Evolutionary conservation across 2,113 vertebrate genomes (phyloP).

Genomic region (Astatotilapia flaviijosephi): DNA sequence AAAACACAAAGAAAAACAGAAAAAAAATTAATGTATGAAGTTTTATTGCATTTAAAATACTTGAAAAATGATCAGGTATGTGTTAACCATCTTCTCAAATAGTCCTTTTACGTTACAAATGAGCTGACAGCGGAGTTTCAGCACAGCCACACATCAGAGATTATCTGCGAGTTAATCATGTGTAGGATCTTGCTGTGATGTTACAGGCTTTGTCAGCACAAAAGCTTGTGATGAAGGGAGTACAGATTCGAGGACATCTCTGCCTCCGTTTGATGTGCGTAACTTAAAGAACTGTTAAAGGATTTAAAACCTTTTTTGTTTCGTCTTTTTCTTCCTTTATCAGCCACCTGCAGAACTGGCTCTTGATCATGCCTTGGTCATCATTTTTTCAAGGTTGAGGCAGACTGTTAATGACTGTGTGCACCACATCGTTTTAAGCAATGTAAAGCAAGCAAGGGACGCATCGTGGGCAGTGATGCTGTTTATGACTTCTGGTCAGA

Average conservation of each 20-base stretch:
- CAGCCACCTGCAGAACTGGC: constrained; percentile 23
- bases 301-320: background rate
- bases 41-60: background rate
- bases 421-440: background rate
- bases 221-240: constrained; percentile 25
- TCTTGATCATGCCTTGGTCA: constrained; percentile 49
- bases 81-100: background rate
- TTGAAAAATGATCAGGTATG: background rate
- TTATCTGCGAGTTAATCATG: constrained; percentile 45
- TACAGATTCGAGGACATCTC: background rate
- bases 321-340: constrained; percentile 1
- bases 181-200: constrained; percentile 15
- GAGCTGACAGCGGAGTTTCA: constrained; percentile 37
- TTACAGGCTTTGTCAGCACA: constrained; percentile 55
- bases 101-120: constrained; percentile 7
- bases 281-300: constrained; percentile 26
- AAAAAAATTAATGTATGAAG: background rate
- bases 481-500: background rate
- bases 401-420: constrained; percentile 33
- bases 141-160: constrained; percentile 4
- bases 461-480: background rate
- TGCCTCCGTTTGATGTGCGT: constrained; percentile 36
- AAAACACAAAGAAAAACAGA: background rate
- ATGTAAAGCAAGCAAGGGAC: background rate
- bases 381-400: constrained; percentile 60